Evolutionary conservation across 64 coral and sea anemone genomes (phyloP).

Genomic region (Montipora cactus): DNA sequence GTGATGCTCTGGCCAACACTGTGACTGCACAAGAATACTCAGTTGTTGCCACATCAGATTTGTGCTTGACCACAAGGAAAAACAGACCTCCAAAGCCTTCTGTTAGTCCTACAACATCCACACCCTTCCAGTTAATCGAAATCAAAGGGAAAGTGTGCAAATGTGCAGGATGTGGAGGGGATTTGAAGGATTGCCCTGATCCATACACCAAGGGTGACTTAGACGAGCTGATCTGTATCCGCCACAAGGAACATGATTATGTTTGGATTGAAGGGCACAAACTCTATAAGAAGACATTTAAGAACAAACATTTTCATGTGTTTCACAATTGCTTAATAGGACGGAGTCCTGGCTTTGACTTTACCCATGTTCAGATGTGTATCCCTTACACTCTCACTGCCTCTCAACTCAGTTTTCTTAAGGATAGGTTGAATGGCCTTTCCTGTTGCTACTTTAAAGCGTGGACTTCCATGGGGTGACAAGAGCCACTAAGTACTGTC

Average conservation of each 20-base stretch:
- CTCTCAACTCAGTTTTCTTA: neutral
- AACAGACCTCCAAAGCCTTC: neutral
- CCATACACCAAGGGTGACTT: neutral
- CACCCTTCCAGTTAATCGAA: slow-evolving; percentile 6
- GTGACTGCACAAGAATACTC: neutral
- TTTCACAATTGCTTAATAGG: slow-evolving; percentile 24
- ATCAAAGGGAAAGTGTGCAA: slow-evolving; percentile 26
- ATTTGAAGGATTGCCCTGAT: slow-evolving; percentile 47
- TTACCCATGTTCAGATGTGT: slow-evolving; percentile 8
- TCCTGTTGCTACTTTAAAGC: too few relatives aligned
- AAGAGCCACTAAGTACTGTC: too few relatives aligned
- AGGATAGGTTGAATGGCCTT: too few relatives aligned
- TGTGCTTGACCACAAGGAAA: neutral
- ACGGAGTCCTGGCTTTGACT: slow-evolving; percentile 18
- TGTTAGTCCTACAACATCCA: slow-evolving; percentile 1
- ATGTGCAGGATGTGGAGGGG: slow-evolving; percentile 36
- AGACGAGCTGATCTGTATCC: neutral
- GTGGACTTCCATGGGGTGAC: too few relatives aligned
- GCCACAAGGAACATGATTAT: slow-evolving; percentile 55
- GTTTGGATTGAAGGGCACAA: slow-evolving; percentile 12
- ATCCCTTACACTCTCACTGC: slow-evolving; percentile 2
- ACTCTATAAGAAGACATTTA: slow-evolving; percentile 57
- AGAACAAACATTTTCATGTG: slow-evolving; percentile 67
- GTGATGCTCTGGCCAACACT: neutral
- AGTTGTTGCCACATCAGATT: neutral